These are phyloP conservation scores for Parotocinclus haroldoi DNA, from an alignment of 2,797 vertebrate genomes.

Conservation along the genomic window DNA sequence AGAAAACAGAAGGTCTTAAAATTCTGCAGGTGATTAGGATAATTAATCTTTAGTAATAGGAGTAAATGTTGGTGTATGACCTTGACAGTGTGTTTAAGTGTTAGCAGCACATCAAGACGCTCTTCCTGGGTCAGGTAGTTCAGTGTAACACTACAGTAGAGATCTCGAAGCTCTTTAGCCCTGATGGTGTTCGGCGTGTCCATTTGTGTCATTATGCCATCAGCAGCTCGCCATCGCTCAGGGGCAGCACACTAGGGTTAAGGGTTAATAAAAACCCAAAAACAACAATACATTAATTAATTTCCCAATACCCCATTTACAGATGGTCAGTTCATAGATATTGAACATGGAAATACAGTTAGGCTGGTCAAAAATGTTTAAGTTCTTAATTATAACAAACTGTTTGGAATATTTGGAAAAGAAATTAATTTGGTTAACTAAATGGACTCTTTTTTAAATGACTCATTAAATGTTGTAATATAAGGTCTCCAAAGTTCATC, in stretches of 20 bases:
- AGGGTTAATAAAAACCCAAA: no score
- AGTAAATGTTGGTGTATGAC: constrained; percentile 56
- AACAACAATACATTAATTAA: no score
- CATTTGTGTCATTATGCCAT: constrained; percentile 78
- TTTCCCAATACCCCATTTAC: no score
- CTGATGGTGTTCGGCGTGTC: constrained; percentile 76
- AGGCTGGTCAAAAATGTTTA: no score
- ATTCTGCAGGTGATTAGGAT: background rate
- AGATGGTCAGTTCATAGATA: no score
- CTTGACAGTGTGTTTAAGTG: constrained; percentile 81
- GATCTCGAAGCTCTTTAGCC: constrained; percentile 79
- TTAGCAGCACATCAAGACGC: constrained; percentile 71
- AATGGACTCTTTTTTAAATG: no score
- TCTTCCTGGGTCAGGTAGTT: constrained; percentile 67
- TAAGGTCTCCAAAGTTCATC: no score
- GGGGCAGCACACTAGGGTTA: constrained; percentile 75
- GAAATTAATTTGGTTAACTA: no score
- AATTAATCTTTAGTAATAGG: background rate
- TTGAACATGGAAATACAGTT: no score
- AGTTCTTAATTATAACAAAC: no score
- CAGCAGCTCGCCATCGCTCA: constrained; percentile 73
- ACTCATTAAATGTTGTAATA: no score
- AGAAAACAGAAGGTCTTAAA: background rate
- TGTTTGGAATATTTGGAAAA: no score
- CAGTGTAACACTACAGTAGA: constrained; percentile 73